Conservation (phyloP, 2,797 vertebrate genomes). For the Pipistrellus nathusii region DNA sequence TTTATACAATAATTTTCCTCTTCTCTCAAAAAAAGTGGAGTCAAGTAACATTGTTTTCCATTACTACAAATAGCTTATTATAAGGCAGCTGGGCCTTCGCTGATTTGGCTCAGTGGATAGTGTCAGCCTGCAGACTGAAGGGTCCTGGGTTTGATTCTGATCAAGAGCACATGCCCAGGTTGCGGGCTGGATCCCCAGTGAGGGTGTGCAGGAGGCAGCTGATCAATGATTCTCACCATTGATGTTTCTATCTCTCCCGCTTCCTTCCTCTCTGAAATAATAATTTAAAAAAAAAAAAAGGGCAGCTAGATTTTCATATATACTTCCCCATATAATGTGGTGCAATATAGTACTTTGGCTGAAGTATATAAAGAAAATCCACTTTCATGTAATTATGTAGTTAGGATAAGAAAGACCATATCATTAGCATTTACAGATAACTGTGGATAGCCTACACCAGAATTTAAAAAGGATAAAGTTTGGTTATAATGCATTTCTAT, state of each 20-base stretch:
- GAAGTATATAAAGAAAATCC: conserved; percentile 20
- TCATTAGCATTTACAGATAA: background rate
- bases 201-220: no score
- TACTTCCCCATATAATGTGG: background rate
- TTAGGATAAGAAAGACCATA: background rate
- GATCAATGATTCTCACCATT: no score
- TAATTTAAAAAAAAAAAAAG: background rate
- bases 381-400: conserved; percentile 23
- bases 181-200: no score
- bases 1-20: background rate
- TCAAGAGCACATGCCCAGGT: no score
- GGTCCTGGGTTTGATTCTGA: no score
- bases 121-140: no score
- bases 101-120: no score
- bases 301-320: background rate
- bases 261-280: no score
- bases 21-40: background rate
- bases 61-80: conserved; percentile 3
- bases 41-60: background rate
- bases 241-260: no score
- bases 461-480: background rate
- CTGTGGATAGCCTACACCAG: background rate
- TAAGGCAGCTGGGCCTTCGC: background rate
- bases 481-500: conserved; percentile 25
- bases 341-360: background rate